Evolutionary conservation across 2,113 vertebrate species (phyloP), one percentile per base, ranked within the genome.

Genomic region (Sisor rabdophorus): DNA sequence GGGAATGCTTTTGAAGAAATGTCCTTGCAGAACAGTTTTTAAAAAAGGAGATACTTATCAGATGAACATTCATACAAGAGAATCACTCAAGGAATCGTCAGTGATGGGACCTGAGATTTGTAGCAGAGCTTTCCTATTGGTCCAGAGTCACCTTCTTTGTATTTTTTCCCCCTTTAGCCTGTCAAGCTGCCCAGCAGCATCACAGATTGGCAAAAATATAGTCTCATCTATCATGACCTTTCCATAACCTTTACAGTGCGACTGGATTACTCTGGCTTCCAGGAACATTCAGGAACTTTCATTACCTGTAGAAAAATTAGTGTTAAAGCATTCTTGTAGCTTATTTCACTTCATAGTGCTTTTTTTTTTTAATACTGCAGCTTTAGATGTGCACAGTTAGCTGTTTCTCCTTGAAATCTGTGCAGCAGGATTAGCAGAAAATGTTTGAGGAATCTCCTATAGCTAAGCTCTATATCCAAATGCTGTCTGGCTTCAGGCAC

Each of bases 271-370:
- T 72, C 52, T 65, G 52, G 36, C 63, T 52, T 40, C 63, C 55
- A 70, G 56, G 53, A 77, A 47, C 47, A 59, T 63, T 70, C 50
- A 54, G 50, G 28, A 71, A 55, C 20, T 1, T 22, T 71, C 52
- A 71, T 9, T 83, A 67, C 74, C 75, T 82, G 73, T 80, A 82
- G 59, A 83, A 69, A 68, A 44, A 22, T 15, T 68, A 61, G 68
- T 58, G 44, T 70, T 64, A 76, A 24, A 73, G 78, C 32, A 20
- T 67, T 61, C 54, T 71, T 78, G 59, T 72, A 50, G 79, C 72
- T 77, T 54, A 48, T 81, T 64, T 63, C 61, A 47, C 48, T 71
- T 72, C 3, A 17, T 47, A 69, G 30, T 40, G 28, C 52, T 7
- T 12, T 53, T 55, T 47, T 7, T 75, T 83, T 40, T 73, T 50